Base-by-base conservation (phyloP, 2,888 invertebrate genomes). In the Panzeria rudis region DNA sequence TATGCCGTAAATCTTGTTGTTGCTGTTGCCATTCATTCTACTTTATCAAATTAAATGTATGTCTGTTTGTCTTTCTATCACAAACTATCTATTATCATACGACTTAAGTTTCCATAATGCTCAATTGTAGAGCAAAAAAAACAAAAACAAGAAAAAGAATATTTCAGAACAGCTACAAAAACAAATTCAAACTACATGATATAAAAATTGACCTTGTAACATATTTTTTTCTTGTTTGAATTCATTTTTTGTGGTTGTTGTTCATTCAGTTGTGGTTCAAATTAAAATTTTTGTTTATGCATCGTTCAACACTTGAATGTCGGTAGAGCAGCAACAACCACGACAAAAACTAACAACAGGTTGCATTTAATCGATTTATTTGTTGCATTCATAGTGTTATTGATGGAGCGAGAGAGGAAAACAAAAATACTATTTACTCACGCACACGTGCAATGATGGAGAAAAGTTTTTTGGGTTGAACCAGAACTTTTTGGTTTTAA, bases 181-280 rank as follows among this genome's bases (percentile, higher is more conserved):
- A 54, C 13, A 59, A 64, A 54, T 64, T 25, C 41, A 61, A 68
- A 69, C 50, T 35, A 64, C 78, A 68, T 68, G 59, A 69, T 69
- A 64, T 47, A 73, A 73, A 78, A 82, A 78, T 71, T 81, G 78
- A 71, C 85, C 85, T 85, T 82, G 85, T 85, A 78, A 85, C 82
- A 85, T 75, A 82, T 84, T 71, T 84, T 29, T 44, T 76, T 61
- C 32, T 56, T 68, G 32, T 44, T 82, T 59, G 44, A 62, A 11
- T 69, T 75, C 25, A 32, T 61, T 29, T 59, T 17, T 23, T 20
- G 29, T 41, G 54, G 71, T 62, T 61, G 64, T 35, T 64, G 56
- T 62, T 64, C 50, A 29, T 29, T 71, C 47, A 62, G 68, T 80
- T 76, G 62, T 47, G 61, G 79, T 56, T 72, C 25, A 76, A 84